Conservation (phyloP, 2,113 vertebrate species). For the Elephantulus edwardii region DNA sequence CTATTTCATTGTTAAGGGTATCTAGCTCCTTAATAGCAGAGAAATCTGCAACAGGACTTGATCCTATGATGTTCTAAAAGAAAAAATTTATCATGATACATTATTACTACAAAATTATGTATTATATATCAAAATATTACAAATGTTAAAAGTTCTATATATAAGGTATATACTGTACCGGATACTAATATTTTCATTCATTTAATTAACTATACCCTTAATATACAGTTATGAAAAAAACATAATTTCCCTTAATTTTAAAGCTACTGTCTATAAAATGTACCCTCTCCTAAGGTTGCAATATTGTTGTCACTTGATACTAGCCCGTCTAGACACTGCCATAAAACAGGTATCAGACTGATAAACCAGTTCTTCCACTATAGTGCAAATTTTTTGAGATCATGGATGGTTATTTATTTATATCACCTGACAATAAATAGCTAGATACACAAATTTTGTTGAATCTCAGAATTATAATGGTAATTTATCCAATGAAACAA, state of each 20-base stretch:
- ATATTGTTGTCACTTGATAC: conserved; percentile 27
- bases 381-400: conserved; percentile 1
- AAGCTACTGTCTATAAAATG: conserved; percentile 31
- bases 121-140: neutral
- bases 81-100: conserved; percentile 69
- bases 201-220: conserved; percentile 36
- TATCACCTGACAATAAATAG: neutral
- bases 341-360: conserved; percentile 20
- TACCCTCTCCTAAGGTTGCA: neutral
- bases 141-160: conserved; percentile 45
- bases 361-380: conserved; percentile 38
- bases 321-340: conserved; percentile 34
- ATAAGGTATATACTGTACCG: conserved; percentile 42
- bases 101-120: conserved; percentile 42
- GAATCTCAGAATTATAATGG: conserved; percentile 41
- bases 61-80: conserved; percentile 86
- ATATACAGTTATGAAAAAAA: neutral
- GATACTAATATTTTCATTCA: conserved; percentile 42
- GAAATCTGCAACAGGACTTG: conserved; percentile 93
- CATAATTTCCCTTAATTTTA: conserved; percentile 50
- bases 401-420: conserved; percentile 12
- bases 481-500: conserved; percentile 48
- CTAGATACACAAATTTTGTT: conserved; percentile 30
- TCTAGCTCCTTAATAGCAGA: conserved; percentile 99
- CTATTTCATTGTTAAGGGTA: conserved; percentile 97